Evolutionary conservation across 2,888 invertebrate species (phyloP).

Genomic region (Azorinus chamasolen): DNA sequence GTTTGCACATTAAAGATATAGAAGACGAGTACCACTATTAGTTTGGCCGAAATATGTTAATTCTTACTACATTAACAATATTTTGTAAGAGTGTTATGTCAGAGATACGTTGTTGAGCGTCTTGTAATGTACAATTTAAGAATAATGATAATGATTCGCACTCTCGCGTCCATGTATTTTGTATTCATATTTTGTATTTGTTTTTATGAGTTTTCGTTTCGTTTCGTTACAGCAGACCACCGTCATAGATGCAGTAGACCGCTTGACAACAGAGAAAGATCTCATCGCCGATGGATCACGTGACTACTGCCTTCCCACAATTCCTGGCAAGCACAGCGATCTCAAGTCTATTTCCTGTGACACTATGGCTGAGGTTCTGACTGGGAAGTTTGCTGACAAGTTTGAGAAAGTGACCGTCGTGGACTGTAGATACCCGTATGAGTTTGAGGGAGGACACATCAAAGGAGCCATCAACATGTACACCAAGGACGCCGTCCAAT

Average conservation of each 20-base stretch:
- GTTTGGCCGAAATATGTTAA: too few relatives aligned
- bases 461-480: constrained; percentile 50
- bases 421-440: constrained; percentile 57
- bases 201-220: too few relatives aligned
- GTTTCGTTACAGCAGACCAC: neutral
- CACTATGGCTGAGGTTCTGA: constrained; percentile 53
- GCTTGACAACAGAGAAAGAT: constrained; percentile 34
- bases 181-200: too few relatives aligned
- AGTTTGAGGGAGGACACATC: constrained; percentile 55
- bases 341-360: constrained; percentile 78
- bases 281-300: constrained; percentile 57
- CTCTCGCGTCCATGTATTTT: too few relatives aligned
- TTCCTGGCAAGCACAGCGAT: constrained; percentile 76
- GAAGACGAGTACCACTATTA: too few relatives aligned
- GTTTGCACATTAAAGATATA: too few relatives aligned
- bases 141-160: too few relatives aligned
- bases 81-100: too few relatives aligned
- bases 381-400: constrained; percentile 31
- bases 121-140: too few relatives aligned
- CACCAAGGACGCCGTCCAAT: constrained; percentile 51
- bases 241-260: constrained; percentile 50
- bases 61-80: too few relatives aligned
- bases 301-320: constrained; percentile 73
- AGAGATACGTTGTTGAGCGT: too few relatives aligned
- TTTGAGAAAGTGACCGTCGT: constrained; percentile 41